Conservation (phyloP, 2,888 invertebrate genomes). For the Amblyjoppa proteus region DNA sequence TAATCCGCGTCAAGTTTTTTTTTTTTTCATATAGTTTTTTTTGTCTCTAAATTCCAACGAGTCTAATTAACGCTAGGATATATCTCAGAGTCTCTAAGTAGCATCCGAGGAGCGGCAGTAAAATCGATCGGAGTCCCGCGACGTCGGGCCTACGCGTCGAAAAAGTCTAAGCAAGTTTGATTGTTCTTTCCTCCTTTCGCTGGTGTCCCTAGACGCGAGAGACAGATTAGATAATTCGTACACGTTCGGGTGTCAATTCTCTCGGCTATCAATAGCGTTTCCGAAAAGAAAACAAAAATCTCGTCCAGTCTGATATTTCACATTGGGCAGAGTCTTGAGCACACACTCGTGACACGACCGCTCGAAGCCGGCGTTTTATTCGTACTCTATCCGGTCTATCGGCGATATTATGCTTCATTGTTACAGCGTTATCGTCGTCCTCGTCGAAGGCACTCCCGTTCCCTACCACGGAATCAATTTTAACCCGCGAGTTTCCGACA, state of each 20-base stretch:
- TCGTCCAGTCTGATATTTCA: conserved; percentile 30
- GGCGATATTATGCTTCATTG: conserved; percentile 6
- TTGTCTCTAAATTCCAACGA: conserved; percentile 14
- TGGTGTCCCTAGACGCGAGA: neutral
- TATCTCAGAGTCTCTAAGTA: conserved; percentile 46
- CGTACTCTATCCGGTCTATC: conserved; percentile 5
- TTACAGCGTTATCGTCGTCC: conserved; percentile 7
- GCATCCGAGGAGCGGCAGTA: conserved; percentile 44
- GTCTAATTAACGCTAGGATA: conserved; percentile 20
- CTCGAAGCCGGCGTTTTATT: neutral
- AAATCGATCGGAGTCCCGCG: conserved; percentile 55
- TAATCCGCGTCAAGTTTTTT: neutral
- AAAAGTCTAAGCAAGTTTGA: conserved; percentile 24
- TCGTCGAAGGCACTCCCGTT: neutral
- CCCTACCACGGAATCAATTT: conserved; percentile 14
- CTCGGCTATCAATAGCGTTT: conserved; percentile 1
- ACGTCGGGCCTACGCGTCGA: conserved; percentile 13
- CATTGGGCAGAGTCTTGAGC: neutral
- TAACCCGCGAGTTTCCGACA: neutral
- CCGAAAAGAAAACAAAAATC: neutral
- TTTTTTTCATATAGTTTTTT: neutral
- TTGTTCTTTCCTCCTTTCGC: conserved; percentile 1
- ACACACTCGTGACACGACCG: conserved; percentile 15
- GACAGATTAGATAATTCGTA: conserved; percentile 26
- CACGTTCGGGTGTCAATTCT: conserved; percentile 6